phyloP scores from a whole-genome alignment of 2,888 invertebrate species.

The Lymantria monacha region DNA sequence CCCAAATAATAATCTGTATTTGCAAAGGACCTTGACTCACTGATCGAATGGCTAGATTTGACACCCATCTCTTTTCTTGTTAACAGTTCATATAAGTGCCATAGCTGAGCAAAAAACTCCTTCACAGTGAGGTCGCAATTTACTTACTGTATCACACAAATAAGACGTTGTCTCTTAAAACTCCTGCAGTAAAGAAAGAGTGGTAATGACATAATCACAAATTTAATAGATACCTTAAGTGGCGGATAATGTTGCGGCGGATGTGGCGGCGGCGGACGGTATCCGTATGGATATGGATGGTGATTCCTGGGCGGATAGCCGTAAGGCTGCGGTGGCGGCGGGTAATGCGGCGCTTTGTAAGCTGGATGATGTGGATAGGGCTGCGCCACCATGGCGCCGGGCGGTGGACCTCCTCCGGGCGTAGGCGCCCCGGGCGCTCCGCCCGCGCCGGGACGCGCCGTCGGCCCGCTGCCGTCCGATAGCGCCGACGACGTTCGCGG shows the following conservation, averaged over 20 bases:
- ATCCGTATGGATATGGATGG: slow-evolving; percentile 75
- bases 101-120: too few relatives aligned
- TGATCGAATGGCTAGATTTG: too few relatives aligned
- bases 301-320: slow-evolving; percentile 74
- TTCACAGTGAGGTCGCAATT: too few relatives aligned
- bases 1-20: too few relatives aligned
- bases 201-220: too few relatives aligned
- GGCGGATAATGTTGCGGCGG: slow-evolving; percentile 73
- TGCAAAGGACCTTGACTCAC: too few relatives aligned
- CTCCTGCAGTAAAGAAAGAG: too few relatives aligned
- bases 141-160: too few relatives aligned
- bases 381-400: slow-evolving; percentile 68
- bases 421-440: slow-evolving; percentile 52
- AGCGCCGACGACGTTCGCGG: slow-evolving; percentile 94
- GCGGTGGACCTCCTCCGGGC: slow-evolving; percentile 60
- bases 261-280: slow-evolving; percentile 69
- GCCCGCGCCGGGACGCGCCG: slow-evolving; percentile 53
- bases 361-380: slow-evolving; percentile 66
- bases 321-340: slow-evolving; percentile 71
- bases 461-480: slow-evolving; percentile 79
- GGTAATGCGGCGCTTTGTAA: slow-evolving; percentile 74
- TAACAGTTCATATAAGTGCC: too few relatives aligned
- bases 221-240: slow-evolving; percentile 52
- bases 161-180: too few relatives aligned
- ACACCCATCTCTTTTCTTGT: too few relatives aligned